Base-by-base conservation (phyloP, 1,140 invertebrate species). In the Galendromus occidentalis region DNA sequence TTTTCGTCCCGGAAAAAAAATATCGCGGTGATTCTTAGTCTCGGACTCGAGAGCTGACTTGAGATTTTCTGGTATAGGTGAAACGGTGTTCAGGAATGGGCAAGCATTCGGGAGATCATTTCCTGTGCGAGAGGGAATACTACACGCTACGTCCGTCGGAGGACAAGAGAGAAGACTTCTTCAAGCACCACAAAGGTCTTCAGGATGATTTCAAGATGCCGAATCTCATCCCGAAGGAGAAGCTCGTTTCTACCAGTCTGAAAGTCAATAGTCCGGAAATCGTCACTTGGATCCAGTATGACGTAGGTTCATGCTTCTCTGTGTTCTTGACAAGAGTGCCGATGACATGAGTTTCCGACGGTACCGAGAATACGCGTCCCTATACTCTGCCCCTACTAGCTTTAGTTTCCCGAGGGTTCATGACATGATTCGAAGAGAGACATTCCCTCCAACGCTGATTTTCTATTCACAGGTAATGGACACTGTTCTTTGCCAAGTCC, bases 191-290 rank as follows among this genome's bases (percentile, higher is more conserved):
- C 22, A 59, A 59, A 22, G 51, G 51, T 33, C 51, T 59, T 14
- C 51, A 59, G 33, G 51, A 59, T 25, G 51, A 59, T 59, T 59
- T 59, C 22, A 59, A 59, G 9, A 59, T 59, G 51, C 51, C 51
- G 22, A 59, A 59, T 59, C 33, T 59, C 22, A 59, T 59, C 33
- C 51, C 51, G 25, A 59, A 59, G 33, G 51, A 59, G 51, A 59
- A 59, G 51, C 51, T 59, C 51, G 33, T 59, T 29, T 59, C 51
- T 14, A 59, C 51, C 2, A 59, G 33, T 9, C 22, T 59, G 14
- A 59, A 59, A 25, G 22, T 59, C 14, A 59, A 59, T 33, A 59
- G 51, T 22, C 25, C 51, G 25, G 51, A 59, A 14, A 33, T 59
- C 14, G 33, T 59, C 51, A 59, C 51, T 29, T 59, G 51, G 51